Conservation (phyloP, 2,888 invertebrate genomes). For the Lithophane semibrunnea region DNA sequence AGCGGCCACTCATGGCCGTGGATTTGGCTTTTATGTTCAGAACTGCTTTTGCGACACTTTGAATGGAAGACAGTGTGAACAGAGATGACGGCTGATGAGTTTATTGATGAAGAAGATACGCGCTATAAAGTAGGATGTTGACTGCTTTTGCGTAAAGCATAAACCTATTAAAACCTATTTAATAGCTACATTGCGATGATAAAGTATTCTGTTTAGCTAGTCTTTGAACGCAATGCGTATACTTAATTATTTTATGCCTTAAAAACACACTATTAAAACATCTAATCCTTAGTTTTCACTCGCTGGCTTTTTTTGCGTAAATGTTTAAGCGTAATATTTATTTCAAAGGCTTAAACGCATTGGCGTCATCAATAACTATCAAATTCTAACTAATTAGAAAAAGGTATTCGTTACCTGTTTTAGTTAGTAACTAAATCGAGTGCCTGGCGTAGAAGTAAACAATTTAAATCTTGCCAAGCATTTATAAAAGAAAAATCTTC, state of each 20-base stretch:
- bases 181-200: background rate
- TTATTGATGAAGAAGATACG: background rate
- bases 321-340: background rate
- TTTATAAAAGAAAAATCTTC: background rate
- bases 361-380: background rate
- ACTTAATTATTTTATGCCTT: background rate
- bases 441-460: background rate
- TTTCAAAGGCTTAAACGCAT: background rate
- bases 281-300: background rate
- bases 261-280: background rate
- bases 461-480: background rate
- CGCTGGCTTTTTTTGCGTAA: background rate
- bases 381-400: background rate
- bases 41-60: background rate
- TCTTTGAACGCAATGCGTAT: background rate
- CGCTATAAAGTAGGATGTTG: background rate
- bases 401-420: background rate
- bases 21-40: background rate
- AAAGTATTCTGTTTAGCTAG: background rate
- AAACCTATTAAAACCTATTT: background rate
- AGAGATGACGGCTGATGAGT: background rate
- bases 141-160: background rate
- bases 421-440: background rate
- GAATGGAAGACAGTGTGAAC: background rate
- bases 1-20: background rate